Conservation (phyloP, 2,113 vertebrate genomes). For the Melierax canorus region DNA sequence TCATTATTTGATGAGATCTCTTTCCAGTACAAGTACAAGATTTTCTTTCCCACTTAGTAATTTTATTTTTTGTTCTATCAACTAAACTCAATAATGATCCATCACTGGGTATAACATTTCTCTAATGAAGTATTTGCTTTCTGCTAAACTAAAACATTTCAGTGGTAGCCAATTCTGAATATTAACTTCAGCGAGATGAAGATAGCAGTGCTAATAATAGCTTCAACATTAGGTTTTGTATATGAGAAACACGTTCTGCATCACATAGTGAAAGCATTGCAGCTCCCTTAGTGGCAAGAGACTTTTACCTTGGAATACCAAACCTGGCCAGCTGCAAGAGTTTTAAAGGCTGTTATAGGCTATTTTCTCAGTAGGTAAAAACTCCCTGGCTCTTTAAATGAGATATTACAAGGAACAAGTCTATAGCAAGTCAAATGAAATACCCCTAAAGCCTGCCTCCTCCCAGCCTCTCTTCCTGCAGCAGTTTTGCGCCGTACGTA, state of each 20-base stretch:
- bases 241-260: not conserved
- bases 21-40: not conserved
- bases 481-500: not conserved
- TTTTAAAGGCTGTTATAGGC: constrained; percentile 41
- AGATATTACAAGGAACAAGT: constrained; percentile 42
- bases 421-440: constrained; percentile 33
- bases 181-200: not conserved
- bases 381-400: constrained; percentile 33
- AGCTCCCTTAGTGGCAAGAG: not conserved
- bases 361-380: constrained; percentile 53
- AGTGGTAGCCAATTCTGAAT: not conserved
- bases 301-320: constrained; percentile 15
- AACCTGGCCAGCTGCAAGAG: constrained; percentile 24
- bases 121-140: constrained; percentile 20
- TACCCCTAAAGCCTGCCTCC: not conserved
- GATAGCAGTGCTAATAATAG: not conserved
- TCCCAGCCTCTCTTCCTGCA: constrained; percentile 21
- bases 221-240: not conserved
- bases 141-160: not conserved
- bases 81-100: not conserved
- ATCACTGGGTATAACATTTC: not conserved
- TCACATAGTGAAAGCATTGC: not conserved
- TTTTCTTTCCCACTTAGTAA: not conserved
- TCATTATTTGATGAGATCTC: not conserved
- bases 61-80: not conserved